phyloP scores from a whole-genome alignment of 1,140 invertebrate genomes.

The Drosophila pruinosa region DNA sequence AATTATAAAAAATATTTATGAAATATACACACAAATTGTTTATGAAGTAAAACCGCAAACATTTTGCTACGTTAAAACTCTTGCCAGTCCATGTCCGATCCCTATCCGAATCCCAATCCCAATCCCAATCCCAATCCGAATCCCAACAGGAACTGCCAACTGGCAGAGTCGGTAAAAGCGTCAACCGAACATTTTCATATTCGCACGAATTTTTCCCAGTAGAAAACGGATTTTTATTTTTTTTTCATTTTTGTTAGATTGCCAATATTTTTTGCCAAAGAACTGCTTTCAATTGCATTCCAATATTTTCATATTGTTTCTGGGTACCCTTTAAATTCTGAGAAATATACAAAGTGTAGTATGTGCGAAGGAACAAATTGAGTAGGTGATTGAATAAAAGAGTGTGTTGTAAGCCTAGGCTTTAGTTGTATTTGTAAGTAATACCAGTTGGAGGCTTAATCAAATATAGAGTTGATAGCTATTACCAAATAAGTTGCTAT shows the following conservation, averaged over 20 bases:
- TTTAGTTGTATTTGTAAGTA: no score
- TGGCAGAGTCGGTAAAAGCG: neutral
- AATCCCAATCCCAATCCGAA: neutral
- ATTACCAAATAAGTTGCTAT: no score
- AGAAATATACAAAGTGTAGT: neutral
- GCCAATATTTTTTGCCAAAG: neutral
- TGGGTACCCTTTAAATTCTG: neutral
- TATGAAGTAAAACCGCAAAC: constrained; percentile 71
- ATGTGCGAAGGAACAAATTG: neutral
- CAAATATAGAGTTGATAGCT: no score
- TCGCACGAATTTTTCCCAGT: neutral
- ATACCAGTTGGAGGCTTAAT: no score
- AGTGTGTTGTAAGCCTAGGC: no score
- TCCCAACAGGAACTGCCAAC: neutral
- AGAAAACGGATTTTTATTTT: neutral
- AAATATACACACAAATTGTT: constrained; percentile 71
- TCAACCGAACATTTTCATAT: neutral
- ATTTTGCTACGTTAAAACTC: constrained; percentile 48
- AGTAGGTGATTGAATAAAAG: no score
- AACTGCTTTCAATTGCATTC: neutral
- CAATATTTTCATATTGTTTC: neutral
- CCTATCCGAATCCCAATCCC: neutral
- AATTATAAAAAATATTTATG: constrained; percentile 62
- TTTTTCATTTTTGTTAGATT: neutral
- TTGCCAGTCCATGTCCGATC: neutral